Evolutionary conservation across 1,140 invertebrate genomes (phyloP).

Genomic region (Macrobrachium rosenbergii): DNA sequence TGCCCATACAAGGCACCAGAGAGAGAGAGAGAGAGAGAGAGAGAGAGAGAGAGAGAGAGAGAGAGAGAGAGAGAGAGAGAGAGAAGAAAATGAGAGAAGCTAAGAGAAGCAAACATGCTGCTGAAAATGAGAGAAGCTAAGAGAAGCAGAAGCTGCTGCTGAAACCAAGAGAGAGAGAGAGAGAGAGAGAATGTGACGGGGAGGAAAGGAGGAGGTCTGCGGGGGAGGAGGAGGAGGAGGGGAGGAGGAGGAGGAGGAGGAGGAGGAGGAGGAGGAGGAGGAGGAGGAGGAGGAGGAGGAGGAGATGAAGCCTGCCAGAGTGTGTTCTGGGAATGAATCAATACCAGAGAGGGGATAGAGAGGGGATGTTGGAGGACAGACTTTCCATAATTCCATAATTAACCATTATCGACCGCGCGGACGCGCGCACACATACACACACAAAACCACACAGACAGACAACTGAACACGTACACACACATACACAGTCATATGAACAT

Average conservation of each 20-base stretch:
- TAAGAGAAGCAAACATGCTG: neutral
- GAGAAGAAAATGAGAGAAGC: neutral
- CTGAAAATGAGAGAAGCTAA: neutral
- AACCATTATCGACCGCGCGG: too few species aligned
- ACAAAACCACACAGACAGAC: too few species aligned
- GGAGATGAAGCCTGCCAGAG: neutral
- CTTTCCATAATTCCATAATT: neutral
- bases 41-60: neutral
- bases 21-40: neutral
- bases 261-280: conserved; percentile 11
- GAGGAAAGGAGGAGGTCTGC: neutral
- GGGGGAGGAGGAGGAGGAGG: conserved; percentile 5
- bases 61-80: neutral
- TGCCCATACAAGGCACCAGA: too few species aligned
- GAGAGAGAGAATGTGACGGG: neutral
- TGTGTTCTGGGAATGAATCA: neutral
- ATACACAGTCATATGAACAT: too few species aligned
- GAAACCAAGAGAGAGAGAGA: neutral
- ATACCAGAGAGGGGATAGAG: neutral
- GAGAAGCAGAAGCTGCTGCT: neutral
- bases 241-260: neutral
- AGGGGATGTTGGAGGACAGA: neutral
- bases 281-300: neutral
- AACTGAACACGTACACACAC: too few species aligned
- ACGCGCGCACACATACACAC: too few species aligned